Evolutionary conservation across 1,140 invertebrate genomes (phyloP), one percentile per base, ranked within the genome.

Genomic region (Elysia chlorotica): DNA sequence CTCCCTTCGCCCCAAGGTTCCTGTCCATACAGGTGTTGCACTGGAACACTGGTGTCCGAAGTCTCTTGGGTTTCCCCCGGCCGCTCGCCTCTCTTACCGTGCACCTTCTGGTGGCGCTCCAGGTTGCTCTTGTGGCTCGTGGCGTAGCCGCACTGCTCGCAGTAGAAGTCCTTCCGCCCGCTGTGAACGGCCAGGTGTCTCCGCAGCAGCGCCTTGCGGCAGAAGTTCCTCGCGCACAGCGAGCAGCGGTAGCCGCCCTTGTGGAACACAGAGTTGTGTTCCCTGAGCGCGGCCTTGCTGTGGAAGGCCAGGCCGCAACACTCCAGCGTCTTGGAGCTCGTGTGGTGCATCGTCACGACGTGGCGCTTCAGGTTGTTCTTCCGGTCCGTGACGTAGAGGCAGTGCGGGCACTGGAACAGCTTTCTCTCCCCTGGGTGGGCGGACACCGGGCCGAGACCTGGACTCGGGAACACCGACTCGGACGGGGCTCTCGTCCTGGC

Each of bases 91-190:
- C 31, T 37, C 36, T 73, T 73, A 23, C 31, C 53, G 75, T 84
- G 82, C 0, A 85, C 77, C 61, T 81, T 81, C 57, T 81, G 81
- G 73, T 89, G 88, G 25, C 88, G 77, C 61, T 88, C 86, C 65
- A 89, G 72, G 73, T 89, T 89, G 65, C 85, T 86, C 76, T 89
- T 89, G 74, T 89, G 88, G 72, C 87, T 88, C 6, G 88, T 88
- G 41, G 85, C 85, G 74, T 89, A 89, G 19, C 78, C 79, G 73
- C 88, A 89, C 1, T 81, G 41, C 5, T 71, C 65, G 72, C 88
- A 89, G 2, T 75, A 70, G 79, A 85, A 89, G 61, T 87, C 87
- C 66, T 87, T 88, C 71, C 81, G 76, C 0, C 88, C 84, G 72
- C 79, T 83, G 73, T 89, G 88, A 17, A 89, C 88, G 1, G 84